Percentiles rank a stretch among this genome's conserved stretches.
These are phyloP conservation scores for Colostygia pectinataria DNA, from an alignment of 2,888 invertebrate species.

Conservation along the genomic window DNA sequence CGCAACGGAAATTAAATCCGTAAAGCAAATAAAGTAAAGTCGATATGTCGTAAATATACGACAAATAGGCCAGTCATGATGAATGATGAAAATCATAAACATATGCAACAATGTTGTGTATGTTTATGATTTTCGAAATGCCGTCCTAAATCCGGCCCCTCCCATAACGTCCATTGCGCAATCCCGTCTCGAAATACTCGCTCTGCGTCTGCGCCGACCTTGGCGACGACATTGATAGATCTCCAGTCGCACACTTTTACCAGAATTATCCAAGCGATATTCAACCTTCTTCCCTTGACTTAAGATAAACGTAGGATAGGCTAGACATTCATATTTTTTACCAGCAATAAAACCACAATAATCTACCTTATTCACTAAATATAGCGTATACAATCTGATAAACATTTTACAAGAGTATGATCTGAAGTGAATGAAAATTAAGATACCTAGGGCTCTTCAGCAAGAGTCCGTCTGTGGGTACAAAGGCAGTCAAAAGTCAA, in stretches of 20 bases:
- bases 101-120: too few relatives aligned
- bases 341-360: not conserved
- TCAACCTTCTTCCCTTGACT: conserved; percentile 13
- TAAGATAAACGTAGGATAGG: not conserved
- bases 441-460: too few relatives aligned
- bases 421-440: too few relatives aligned
- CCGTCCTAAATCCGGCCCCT: conserved; percentile 18
- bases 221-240: conserved; percentile 71
- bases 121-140: not conserved
- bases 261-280: conserved; percentile 4
- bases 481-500: too few relatives aligned
- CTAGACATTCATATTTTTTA: not conserved
- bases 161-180: conserved; percentile 33
- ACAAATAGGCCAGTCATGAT: too few relatives aligned
- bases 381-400: too few relatives aligned
- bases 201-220: conserved; percentile 59
- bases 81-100: too few relatives aligned
- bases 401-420: too few relatives aligned
- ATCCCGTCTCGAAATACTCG: conserved; percentile 43
- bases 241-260: conserved; percentile 30
- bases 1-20: too few relatives aligned
- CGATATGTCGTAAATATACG: too few relatives aligned
- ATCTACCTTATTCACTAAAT: not conserved
- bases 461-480: too few relatives aligned
- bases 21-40: too few relatives aligned